A percentile compares a stretch with the other conserved stretches of the same genome.
Evolutionary conservation across 2,113 vertebrate species (phyloP).

Genomic region (Pseudorhombus dupliciocellatus): DNA sequence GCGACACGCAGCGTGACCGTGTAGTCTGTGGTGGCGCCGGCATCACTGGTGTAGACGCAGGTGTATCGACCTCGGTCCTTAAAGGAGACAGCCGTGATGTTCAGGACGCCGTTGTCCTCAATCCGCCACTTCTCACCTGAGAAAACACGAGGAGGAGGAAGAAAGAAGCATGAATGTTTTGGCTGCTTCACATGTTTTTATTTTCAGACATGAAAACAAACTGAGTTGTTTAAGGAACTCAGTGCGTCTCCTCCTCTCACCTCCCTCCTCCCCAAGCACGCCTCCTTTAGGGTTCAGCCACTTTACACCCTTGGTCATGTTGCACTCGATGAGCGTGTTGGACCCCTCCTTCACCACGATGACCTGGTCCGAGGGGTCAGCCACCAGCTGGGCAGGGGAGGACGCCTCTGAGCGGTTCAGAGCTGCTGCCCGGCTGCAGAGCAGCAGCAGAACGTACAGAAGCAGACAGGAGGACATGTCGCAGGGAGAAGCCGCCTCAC

Average conservation of each 20-base stretch:
- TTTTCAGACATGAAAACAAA: no score
- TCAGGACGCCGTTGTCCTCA: slow-evolving; percentile 80
- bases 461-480: slow-evolving; percentile 27
- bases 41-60: slow-evolving; percentile 70
- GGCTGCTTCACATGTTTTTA: background rate
- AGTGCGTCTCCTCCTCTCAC: slow-evolving; percentile 60
- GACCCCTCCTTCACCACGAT: slow-evolving; percentile 89
- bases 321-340: slow-evolving; percentile 86
- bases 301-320: slow-evolving; percentile 81
- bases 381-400: slow-evolving; percentile 14
- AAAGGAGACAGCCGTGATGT: slow-evolving; percentile 89
- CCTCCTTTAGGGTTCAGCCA: slow-evolving; percentile 92
- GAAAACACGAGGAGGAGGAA: background rate
- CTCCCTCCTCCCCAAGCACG: slow-evolving; percentile 73
- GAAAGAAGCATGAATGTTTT: background rate
- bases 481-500: background rate
- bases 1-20: slow-evolving; percentile 89
- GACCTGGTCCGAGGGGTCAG: slow-evolving; percentile 36
- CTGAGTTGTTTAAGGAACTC: background rate
- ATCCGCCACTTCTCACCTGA: slow-evolving; percentile 87
- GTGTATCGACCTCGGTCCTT: slow-evolving; percentile 92
- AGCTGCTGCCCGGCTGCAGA: slow-evolving; percentile 3
- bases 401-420: slow-evolving; percentile 25
- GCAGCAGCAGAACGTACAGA: slow-evolving; percentile 6
- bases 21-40: slow-evolving; percentile 73